Evolutionary conservation across 2,888 invertebrate species (phyloP).

Genomic region (Digitonthophagus gazella): DNA sequence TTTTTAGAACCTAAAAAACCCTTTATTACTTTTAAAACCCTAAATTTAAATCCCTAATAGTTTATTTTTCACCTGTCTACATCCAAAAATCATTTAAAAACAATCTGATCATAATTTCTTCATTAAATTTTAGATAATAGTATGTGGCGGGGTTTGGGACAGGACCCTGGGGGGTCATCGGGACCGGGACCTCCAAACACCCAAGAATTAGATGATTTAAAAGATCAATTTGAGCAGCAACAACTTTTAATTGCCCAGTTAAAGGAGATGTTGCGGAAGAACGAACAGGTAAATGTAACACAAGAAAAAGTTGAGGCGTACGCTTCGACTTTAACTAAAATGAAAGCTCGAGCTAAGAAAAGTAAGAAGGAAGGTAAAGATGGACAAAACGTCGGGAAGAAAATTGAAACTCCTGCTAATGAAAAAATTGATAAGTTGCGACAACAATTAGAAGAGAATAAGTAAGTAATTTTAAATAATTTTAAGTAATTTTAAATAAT

Average conservation of each 20-base stretch:
- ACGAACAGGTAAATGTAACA: conserved; percentile 46
- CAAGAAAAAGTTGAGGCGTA: conserved; percentile 52
- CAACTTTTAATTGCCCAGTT: conserved; percentile 49
- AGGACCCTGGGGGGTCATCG: conserved; percentile 33
- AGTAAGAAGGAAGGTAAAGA: conserved; percentile 32
- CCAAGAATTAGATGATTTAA: conserved; percentile 44
- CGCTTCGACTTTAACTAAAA: conserved; percentile 48
- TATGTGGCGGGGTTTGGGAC: conserved; percentile 47
- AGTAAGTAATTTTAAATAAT: conserved; percentile 39
- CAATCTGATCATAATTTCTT: not conserved
- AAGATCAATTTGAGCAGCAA: conserved; percentile 49
- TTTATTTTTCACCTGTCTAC: too few species aligned
- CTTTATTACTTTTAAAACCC: too few species aligned
- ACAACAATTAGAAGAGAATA: conserved; percentile 58
- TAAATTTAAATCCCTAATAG: too few species aligned
- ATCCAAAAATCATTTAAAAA: too few species aligned
- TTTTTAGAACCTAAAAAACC: too few species aligned
- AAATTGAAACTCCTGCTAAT: conserved; percentile 50
- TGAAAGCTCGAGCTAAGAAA: conserved; percentile 44
- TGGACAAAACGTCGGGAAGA: conserved; percentile 29
- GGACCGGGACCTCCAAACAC: conserved; percentile 20
- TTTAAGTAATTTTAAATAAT: conserved; percentile 4
- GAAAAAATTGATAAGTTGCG: conserved; percentile 56
- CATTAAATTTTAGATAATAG: conserved; percentile 18
- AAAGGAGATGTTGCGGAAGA: conserved; percentile 50